Evolutionary conservation across 1,140 invertebrate genomes (phyloP).

Genomic region (Aphelinus certus): DNA sequence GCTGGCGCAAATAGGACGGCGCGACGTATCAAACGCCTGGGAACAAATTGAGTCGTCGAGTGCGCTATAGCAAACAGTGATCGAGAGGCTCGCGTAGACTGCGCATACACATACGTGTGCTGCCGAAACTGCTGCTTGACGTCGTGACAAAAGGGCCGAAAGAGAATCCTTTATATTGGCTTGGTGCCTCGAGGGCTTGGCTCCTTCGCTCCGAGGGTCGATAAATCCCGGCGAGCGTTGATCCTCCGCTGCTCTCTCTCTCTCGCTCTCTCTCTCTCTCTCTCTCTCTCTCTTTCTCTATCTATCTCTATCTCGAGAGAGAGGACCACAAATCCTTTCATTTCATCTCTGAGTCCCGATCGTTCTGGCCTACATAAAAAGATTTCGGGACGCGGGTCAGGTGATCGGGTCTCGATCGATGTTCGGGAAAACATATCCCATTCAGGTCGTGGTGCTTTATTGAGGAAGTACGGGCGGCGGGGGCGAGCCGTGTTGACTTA

Average conservation of each 20-base stretch:
- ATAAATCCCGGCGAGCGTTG: constrained; percentile 16
- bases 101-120: not conserved
- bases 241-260: not conserved
- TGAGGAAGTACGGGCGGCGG: not conserved
- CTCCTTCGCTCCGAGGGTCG: not conserved
- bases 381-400: too few species aligned
- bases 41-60: constrained; percentile 3
- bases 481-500: constrained; percentile 32
- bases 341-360: not conserved
- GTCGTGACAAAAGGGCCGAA: constrained; percentile 7
- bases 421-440: constrained; percentile 25
- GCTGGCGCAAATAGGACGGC: too few species aligned
- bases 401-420: not conserved
- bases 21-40: too few species aligned
- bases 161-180: constrained; percentile 25
- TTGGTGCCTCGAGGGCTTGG: not conserved
- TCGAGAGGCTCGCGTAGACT: not conserved
- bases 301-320: not conserved
- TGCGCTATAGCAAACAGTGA: constrained; percentile 9
- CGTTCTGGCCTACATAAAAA: not conserved
- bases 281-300: not conserved
- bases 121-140: constrained; percentile 3
- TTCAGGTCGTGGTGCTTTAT: constrained; percentile 19
- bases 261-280: not conserved
- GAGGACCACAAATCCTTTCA: constrained; percentile 32